These are phyloP conservation scores for Mellilla xanthometata DNA, from an alignment of 2,888 invertebrate species.

Conservation along the genomic window DNA sequence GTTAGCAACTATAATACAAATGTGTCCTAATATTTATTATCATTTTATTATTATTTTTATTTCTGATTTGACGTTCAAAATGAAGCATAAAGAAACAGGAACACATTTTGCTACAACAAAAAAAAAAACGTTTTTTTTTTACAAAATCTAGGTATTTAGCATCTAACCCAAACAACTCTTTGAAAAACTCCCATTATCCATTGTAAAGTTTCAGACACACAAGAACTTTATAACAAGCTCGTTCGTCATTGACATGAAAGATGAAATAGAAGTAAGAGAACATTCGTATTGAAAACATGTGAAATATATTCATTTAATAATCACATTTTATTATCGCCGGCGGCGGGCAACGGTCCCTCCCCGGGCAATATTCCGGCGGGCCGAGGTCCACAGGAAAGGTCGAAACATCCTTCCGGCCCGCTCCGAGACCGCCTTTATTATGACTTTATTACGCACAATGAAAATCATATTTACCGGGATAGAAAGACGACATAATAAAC, in stretches of 20 bases:
- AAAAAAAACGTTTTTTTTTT: no score
- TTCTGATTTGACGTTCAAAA: no score
- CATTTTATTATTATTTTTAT: no score
- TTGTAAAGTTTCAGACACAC: neutral
- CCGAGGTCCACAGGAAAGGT: constrained; percentile 58
- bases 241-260: neutral
- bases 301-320: constrained; percentile 31
- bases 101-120: no score
- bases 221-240: constrained; percentile 3
- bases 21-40: no score
- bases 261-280: neutral
- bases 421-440: constrained; percentile 54
- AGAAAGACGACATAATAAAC: constrained; percentile 67
- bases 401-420: constrained; percentile 65
- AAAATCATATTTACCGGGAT: constrained; percentile 71
- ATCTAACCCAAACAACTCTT: no score
- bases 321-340: constrained; percentile 32
- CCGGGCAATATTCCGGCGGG: constrained; percentile 37
- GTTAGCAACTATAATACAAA: no score
- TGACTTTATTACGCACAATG: constrained; percentile 72
- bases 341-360: constrained; percentile 16
- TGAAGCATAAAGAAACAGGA: no score
- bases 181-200: neutral
- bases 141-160: no score
- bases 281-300: constrained; percentile 12